These are phyloP conservation scores for Manduca sexta DNA, from an alignment of 1,140 invertebrate genomes.

Conservation along the genomic window DNA sequence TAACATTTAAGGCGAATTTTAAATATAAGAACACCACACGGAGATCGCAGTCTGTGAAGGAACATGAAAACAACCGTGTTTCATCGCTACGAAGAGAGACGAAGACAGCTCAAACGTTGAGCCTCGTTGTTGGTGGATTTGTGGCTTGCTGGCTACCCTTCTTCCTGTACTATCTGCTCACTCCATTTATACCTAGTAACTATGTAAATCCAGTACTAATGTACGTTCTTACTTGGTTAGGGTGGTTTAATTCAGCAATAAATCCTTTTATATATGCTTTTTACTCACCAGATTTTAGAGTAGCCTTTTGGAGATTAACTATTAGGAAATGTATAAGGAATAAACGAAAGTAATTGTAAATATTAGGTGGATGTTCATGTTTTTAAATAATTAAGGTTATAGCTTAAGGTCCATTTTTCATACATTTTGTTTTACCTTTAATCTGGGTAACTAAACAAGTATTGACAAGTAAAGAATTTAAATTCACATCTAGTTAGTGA, in stretches of 20 bases:
- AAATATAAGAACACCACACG: conserved; percentile 43
- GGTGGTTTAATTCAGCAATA: conserved; percentile 93
- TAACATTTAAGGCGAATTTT: conserved; percentile 63
- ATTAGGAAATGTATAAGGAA: conserved; percentile 70
- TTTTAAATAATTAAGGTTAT: no score
- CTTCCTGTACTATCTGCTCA: conserved; percentile 89
- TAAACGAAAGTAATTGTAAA: conserved; percentile 21
- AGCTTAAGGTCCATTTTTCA: no score
- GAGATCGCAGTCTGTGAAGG: conserved; percentile 55
- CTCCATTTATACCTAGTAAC: conserved; percentile 78
- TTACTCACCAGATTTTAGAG: conserved; percentile 88
- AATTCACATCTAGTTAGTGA: no score
- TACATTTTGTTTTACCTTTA: no score
- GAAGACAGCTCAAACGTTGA: conserved; percentile 92
- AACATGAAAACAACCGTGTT: conserved; percentile 72
- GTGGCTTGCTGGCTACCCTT: conserved; percentile 81
- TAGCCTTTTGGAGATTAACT: conserved; percentile 87
- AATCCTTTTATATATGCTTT: conserved; percentile 93
- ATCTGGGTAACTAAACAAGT: no score
- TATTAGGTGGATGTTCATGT: no score
- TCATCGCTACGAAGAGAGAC: conserved; percentile 82
- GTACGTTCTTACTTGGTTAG: conserved; percentile 91
- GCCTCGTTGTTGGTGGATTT: conserved; percentile 93
- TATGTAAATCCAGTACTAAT: conserved; percentile 79
- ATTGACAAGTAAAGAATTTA: no score